Base-by-base conservation (phyloP, 1,140 invertebrate genomes). In the Anoplophora glabripennis region DNA sequence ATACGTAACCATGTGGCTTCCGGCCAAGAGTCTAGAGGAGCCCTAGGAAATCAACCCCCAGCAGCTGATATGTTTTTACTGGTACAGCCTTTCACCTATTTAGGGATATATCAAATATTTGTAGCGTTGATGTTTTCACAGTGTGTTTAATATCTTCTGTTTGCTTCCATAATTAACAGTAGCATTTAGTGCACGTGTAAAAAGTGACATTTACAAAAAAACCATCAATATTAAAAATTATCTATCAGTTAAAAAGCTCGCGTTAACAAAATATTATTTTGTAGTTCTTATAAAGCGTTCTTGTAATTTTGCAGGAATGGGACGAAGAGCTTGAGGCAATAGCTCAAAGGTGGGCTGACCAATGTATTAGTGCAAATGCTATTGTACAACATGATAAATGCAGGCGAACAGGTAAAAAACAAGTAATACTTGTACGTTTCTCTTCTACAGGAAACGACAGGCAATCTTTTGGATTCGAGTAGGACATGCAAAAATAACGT, bases 261-360 rank as follows among this genome's bases (percentile, higher is more conserved):
- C 10, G 1, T 5, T 45, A 11, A 46, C 11, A 53, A 28, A 15
- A 46, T 49, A 42, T 5, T 28, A 46, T 35, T 40, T 59, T 54
- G 4, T 44, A 49, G 17, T 42, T 14, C 40, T 1, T 15, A 11
- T 0, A 17, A 42, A 42, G 2, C 17, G 21, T 28, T 28, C 46
- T 17, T 33, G n/a, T 15, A 28, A 28, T n/a, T 35, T 56, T 56
- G n/a, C 21, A 56, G 63, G 53, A 57, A 44, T 64, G 63, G 63
- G 51, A 57, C 53, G 53, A 61, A 45, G 53, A 61, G 17, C 46
- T 64, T 17, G 57, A 47, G 40, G 40, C 38, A 35, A 64, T 64
- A 14, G 63, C 63, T 21, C 63, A 64, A 42, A 57, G 58, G 45
- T 64, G 63, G 63, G 63, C 49, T 14, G 58, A 61, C 53, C 58